Evolutionary conservation across 2,797 vertebrate species (phyloP).

Genomic region (Trachurus trachurus): DNA sequence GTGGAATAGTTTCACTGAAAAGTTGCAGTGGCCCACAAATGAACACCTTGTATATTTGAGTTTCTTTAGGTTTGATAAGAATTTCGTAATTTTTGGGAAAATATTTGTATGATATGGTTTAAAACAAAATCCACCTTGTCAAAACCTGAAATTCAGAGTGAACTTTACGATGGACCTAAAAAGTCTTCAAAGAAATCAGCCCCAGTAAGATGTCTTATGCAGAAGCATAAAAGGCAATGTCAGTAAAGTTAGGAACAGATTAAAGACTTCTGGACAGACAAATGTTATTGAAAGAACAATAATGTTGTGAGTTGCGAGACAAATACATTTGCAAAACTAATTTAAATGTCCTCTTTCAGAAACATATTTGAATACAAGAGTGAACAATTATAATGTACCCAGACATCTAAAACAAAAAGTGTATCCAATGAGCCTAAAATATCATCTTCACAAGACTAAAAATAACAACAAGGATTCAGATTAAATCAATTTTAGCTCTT

Average conservation of each 20-base stretch:
- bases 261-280: background rate
- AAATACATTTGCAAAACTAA: too few species aligned
- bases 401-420: too few species aligned
- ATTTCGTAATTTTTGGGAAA: conserved; percentile 12
- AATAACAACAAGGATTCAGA: too few species aligned
- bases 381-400: too few species aligned
- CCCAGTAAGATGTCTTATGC: background rate
- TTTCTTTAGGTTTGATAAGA: background rate
- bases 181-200: background rate
- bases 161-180: background rate
- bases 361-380: too few species aligned
- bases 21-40: background rate
- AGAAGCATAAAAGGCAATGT: background rate
- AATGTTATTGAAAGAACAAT: too few species aligned
- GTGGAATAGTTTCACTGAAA: too few species aligned
- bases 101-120: background rate
- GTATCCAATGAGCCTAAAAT: too few species aligned
- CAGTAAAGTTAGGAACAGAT: background rate
- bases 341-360: background rate
- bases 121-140: conserved; percentile 2
- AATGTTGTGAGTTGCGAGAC: too few species aligned
- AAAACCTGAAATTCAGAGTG: background rate
- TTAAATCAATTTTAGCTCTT: background rate
- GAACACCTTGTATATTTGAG: background rate
- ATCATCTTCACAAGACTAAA: too few species aligned